Base-by-base conservation (phyloP, 2,797 vertebrate genomes). In the Buceros bicornis region DNA sequence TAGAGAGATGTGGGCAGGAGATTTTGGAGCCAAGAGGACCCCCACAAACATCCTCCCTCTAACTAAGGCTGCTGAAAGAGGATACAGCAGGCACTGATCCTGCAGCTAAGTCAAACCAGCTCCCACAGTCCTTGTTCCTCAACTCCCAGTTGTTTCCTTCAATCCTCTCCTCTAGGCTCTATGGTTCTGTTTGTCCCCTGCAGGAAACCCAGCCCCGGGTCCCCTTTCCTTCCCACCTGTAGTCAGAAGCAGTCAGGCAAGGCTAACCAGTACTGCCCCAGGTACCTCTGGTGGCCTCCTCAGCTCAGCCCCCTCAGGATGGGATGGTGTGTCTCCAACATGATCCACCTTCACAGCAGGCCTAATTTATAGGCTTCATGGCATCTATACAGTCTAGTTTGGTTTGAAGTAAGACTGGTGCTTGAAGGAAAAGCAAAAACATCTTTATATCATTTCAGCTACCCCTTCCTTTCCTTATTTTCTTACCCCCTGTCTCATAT, bases 251-350 rank as follows among this genome's bases (percentile, higher is more conserved):
- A 82, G 60, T 21, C 1, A 1, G 31, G 48, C 64, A 58, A 56
- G 20, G 29, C 16, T 47, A 66, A 66, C 22, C 57, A 53, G 13
- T 50, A 20, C 21, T 76, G 21, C 19, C 11, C 22, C 0, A 0
- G 5, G 11, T 42, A 48, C 11, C 19, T 0, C 0, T 8, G 21
- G 43, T 14, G 6, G 16, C 37, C 37, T 40, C 33, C 16, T 71
- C 77, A 71, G 58, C 14, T 64, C 35, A 60, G 40, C 16, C 20
- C 29, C 24, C 24, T 43, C 5, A 1, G 21, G 29, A 51, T 70
- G 33, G 16, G 13, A 37, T 10, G 13, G 6, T 51, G 29, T 28
- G 28, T 50, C 48, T 83, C 48, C 61, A 45, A 29, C 28, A 62
- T 1, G 2, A 76, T 47, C n/a, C 42, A 16, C 24, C 40, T 40